Conservation (phyloP, 2,797 vertebrate species). For the Babyrousa celebensis region DNA sequence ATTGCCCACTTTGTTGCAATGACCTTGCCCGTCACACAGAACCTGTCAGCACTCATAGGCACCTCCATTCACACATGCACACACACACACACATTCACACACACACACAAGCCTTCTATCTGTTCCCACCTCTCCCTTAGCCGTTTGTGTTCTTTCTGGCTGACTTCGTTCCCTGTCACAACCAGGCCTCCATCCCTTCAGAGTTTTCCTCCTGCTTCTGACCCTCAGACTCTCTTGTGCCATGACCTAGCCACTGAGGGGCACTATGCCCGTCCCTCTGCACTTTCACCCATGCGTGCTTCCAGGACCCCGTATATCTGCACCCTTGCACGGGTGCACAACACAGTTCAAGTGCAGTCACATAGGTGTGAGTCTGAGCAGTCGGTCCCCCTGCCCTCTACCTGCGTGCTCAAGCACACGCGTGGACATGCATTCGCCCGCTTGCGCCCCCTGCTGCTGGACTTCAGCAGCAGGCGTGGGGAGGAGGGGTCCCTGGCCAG, state of each 20-base stretch:
- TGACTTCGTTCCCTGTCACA: neutral
- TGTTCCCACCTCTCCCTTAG: neutral
- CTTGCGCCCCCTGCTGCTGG: neutral
- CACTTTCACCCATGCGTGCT: neutral
- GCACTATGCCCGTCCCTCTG: neutral
- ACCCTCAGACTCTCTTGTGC: neutral
- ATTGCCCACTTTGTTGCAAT: neutral
- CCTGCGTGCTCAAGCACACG: neutral
- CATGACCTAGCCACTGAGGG: neutral
- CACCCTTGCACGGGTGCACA: neutral
- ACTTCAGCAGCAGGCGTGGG: neutral
- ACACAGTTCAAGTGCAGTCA: neutral
- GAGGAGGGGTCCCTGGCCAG: neutral
- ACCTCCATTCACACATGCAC: fast-evolving
- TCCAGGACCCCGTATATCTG: no score
- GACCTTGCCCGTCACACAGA: neutral
- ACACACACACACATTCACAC: neutral
- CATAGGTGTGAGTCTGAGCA: fast-evolving
- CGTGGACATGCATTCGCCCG: neutral
- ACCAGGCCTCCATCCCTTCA: no score
- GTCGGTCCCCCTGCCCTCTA: fast-evolving
- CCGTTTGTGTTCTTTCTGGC: no score
- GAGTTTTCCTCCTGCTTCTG: neutral
- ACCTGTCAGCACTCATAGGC: neutral
- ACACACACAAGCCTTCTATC: no score